phyloP scores from a whole-genome alignment of 1,140 invertebrate genomes.

The Apis dorsata region DNA sequence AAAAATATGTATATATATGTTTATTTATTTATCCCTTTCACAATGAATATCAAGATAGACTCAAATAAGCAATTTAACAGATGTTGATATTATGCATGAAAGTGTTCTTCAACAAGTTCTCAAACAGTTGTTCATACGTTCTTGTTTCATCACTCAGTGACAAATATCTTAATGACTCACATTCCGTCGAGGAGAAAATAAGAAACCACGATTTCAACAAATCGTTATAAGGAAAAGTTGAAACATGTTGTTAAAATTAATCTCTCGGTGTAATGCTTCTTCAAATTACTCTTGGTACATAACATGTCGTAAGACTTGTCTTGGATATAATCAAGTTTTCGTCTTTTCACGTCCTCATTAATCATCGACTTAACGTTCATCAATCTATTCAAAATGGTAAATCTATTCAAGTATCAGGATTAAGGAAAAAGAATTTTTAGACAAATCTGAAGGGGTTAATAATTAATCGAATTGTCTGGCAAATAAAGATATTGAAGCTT shows the following conservation, averaged over 20 bases:
- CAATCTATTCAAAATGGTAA: neutral
- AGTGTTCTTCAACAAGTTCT: neutral
- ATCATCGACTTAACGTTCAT: neutral
- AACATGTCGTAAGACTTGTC: neutral
- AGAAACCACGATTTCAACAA: neutral
- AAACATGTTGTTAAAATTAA: neutral
- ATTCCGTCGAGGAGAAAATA: neutral
- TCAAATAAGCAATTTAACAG: neutral
- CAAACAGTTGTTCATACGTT: neutral
- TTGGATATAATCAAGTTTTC: neutral
- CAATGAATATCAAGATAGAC: no score
- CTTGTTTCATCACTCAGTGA: conserved; percentile 3
- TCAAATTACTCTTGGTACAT: neutral
- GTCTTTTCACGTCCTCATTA: neutral
- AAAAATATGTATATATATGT: no score
- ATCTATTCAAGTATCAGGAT: neutral
- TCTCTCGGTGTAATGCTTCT: neutral
- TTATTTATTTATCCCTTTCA: no score
- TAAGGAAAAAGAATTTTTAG: neutral
- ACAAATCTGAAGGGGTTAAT: neutral
- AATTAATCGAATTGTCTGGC: neutral
- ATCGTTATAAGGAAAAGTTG: neutral
- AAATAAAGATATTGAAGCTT: neutral
- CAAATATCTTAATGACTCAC: conserved; percentile 10
- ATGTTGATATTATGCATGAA: neutral